Evolutionary conservation across 1,140 invertebrate genomes (phyloP), one percentile per base, ranked within the genome.

Genomic region (Trichonephila clavata): DNA sequence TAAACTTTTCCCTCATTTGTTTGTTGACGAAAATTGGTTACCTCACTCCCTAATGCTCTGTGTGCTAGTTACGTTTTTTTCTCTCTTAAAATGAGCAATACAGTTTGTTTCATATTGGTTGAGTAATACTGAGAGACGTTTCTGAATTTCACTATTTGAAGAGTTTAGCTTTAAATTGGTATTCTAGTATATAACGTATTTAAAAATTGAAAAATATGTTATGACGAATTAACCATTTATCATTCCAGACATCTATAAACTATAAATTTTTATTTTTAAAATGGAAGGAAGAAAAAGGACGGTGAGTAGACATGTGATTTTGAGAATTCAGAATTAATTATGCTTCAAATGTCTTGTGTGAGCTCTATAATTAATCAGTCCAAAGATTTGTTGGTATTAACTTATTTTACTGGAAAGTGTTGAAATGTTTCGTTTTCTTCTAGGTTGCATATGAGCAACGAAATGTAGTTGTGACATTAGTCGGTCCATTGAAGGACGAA

Each of bases 401-500:
- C 2, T 3, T 27, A 32, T 71, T 71, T 71, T 65, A 1, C 21
- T 68, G 21, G n/a, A 68, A 68, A 77, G 27, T 16, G 2, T 14
- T 39, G 18, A 8, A 24, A 16, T 86, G 6, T 32, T 63, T 32
- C 0, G 32, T 6, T 86, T 63, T 84, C 20, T 81, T 50, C 20
- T 32, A 93, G 92, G 86, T 87, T 27, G 57, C 39, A 1, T 93
- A 80, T 63, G 65, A 77, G n/a, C 57, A 27, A 13, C 68, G 59
- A 21, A 93, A 88, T 87, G 86, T 93, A 32, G 39, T 93, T 43
- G 92, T 93, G n/a, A 87, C 43, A 13, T 50, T 87, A 24, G 63
- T 71, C 43, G 84, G 92, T 21, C 92, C 92, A 14, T 24, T 87
- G 39, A 93, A 93, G 59, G 92, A 88, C 32, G 92, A 93, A 80